These are phyloP conservation scores for Charadrius vociferus DNA, from an alignment of 2,113 vertebrate genomes.

Conservation along the genomic window DNA sequence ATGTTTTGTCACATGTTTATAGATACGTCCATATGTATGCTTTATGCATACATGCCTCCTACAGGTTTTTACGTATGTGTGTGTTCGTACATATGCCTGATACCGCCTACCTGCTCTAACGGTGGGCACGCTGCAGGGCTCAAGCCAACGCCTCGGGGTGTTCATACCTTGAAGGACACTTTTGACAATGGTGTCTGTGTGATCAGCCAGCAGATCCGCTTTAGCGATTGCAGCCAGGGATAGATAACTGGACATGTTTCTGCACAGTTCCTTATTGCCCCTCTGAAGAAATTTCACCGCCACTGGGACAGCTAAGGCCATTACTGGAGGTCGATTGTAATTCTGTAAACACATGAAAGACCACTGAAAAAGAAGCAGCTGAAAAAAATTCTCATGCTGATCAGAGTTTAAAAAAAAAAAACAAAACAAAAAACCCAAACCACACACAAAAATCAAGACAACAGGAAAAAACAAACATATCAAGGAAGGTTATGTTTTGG, in stretches of 20 bases:
- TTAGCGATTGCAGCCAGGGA: constrained; percentile 89
- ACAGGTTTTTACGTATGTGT: fast-evolving
- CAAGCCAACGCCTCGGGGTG: fast-evolving
- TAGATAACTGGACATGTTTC: constrained; percentile 95
- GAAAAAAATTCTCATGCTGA: background rate
- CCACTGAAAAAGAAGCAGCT: background rate
- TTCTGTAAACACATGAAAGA: constrained; percentile 78
- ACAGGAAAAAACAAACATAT: background rate
- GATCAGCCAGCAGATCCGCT: constrained; percentile 87
- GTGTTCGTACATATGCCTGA: fast-evolving
- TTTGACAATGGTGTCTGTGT: constrained; percentile 85
- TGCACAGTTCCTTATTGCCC: constrained; percentile 88
- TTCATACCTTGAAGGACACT: constrained; percentile 92
- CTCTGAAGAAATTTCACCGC: constrained; percentile 91
- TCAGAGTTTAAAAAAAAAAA: no score
- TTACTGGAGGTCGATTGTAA: constrained; percentile 87
- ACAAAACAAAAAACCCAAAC: no score
- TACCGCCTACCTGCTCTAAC: fast-evolving
- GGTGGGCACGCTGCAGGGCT: background rate
- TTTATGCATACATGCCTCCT: background rate
- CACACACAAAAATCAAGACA: background rate
- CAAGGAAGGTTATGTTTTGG: background rate
- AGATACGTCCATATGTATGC: background rate
- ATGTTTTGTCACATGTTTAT: background rate
- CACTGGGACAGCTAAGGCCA: constrained; percentile 92